Base-by-base conservation (phyloP, 2,113 vertebrate genomes). In the Lipotes vexillifer region DNA sequence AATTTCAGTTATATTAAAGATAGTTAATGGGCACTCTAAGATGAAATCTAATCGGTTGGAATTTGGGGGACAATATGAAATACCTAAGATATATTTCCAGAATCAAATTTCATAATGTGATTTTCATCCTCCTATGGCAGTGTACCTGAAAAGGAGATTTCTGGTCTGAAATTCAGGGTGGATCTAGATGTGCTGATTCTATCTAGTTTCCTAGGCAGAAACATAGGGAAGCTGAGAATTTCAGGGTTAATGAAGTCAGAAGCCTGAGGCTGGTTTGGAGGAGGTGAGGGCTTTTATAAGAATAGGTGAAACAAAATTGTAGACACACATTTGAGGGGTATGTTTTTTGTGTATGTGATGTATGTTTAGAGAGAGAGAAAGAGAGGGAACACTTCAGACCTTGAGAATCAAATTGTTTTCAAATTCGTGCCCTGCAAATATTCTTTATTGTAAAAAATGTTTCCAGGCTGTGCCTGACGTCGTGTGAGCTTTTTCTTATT, bases 391-490 rank as follows among this genome's bases (percentile, higher is more conserved):
- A 18, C 71, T 80, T 33, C 10, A 93, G 75, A 93, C 21, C 94
- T 94, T 75, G 85, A 97, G 96, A 98, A 97, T 98, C 96, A 98
- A 98, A 97, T 96, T 97, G 85, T 96, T 98, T 98, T 98, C 97
- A 98, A 97, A 98, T 98, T 88, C 27, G 96, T 89, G 94, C 90
- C 88, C 90, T 71, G 97, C 18, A 41, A 93, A 90, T 94, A 97
- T 97, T 95, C 91, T 98, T 98, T 98, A 97, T 94, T 90, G 63
- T 98, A 95, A 98, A 96, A 96, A 94, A 61, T 63, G 93, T 96
- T 98, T 78, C 96, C 63, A 92, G 97, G 97, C 97, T 97, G 96
- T 96, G 97, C 92, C 90, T 93, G 94, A 59, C 80, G 74, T 89
- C 0, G 0, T 46, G 92, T 91, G 88, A 95, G 84, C 88, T 78